phyloP scores from a whole-genome alignment of 1,140 invertebrate genomes.

The Euschistus heros region DNA sequence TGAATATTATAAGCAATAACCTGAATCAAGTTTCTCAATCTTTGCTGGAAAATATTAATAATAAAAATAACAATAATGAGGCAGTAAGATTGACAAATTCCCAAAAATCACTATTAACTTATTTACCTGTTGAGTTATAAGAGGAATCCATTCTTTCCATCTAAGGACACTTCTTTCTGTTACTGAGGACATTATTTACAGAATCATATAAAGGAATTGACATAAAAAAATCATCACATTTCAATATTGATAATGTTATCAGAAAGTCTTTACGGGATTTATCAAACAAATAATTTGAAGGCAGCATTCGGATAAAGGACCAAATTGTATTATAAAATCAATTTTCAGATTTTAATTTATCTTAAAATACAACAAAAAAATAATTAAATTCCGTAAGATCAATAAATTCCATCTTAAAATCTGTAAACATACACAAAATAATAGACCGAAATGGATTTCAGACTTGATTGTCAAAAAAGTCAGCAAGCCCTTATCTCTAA shows the following conservation, averaged over 20 bases:
- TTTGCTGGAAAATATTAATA: conserved; percentile 37
- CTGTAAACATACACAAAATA: too few relatives aligned
- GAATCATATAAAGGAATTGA: too few relatives aligned
- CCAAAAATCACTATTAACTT: not conserved
- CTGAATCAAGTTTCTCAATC: conserved; percentile 61
- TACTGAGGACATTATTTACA: conserved; percentile 26
- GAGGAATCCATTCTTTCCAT: conserved; percentile 33
- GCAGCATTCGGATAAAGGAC: not conserved
- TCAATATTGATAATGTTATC: too few relatives aligned
- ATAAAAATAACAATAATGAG: not conserved
- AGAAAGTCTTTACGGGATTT: too few relatives aligned
- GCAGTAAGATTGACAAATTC: not conserved
- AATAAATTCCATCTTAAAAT: too few relatives aligned
- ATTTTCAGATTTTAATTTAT: not conserved
- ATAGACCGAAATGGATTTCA: too few relatives aligned
- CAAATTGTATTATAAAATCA: not conserved
- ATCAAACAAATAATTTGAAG: not conserved
- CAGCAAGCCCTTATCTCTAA: too few relatives aligned
- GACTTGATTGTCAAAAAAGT: too few relatives aligned
- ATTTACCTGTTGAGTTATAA: conserved; percentile 32
- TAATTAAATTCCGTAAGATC: too few relatives aligned
- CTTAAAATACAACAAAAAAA: too few relatives aligned
- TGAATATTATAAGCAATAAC: conserved; percentile 51
- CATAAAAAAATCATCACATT: too few relatives aligned
- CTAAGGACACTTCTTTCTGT: conserved; percentile 28